Evolutionary conservation across 2,797 vertebrate species (phyloP).

Genomic region (Tadarida brasiliensis): DNA sequence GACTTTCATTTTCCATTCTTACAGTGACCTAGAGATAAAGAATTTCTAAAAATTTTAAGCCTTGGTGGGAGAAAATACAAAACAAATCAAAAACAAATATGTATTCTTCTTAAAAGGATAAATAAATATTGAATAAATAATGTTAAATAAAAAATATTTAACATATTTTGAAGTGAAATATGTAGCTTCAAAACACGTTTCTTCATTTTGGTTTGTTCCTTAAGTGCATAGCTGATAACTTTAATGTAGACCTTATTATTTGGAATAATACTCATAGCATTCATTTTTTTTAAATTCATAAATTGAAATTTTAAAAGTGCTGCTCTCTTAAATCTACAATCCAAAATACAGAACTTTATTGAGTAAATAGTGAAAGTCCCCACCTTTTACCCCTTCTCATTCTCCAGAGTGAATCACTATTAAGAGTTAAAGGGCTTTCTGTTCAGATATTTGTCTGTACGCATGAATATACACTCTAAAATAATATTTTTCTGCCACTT

Average conservation of each 20-base stretch:
- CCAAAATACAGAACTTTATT: neutral
- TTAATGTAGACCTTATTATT: neutral
- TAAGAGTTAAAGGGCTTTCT: neutral
- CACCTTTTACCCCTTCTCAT: neutral
- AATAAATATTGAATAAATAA: neutral
- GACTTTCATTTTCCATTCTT: neutral
- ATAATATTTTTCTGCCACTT: neutral
- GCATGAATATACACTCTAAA: neutral
- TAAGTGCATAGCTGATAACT: neutral
- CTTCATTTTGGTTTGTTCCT: neutral
- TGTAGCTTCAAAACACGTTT: neutral
- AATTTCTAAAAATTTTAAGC: neutral
- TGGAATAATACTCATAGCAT: neutral
- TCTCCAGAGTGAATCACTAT: neutral
- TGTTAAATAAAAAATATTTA: neutral
- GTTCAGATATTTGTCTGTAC: neutral
- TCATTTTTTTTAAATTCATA: neutral
- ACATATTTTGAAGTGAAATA: neutral
- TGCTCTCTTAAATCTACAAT: neutral
- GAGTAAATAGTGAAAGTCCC: neutral
- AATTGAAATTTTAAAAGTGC: neutral
- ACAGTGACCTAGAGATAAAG: neutral
- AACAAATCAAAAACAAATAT: neutral
- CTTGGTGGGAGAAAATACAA: neutral
- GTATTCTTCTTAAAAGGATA: neutral